These are phyloP conservation scores for Drosophila phalerata DNA, from an alignment of 2,888 invertebrate genomes.

Conservation along the genomic window DNA sequence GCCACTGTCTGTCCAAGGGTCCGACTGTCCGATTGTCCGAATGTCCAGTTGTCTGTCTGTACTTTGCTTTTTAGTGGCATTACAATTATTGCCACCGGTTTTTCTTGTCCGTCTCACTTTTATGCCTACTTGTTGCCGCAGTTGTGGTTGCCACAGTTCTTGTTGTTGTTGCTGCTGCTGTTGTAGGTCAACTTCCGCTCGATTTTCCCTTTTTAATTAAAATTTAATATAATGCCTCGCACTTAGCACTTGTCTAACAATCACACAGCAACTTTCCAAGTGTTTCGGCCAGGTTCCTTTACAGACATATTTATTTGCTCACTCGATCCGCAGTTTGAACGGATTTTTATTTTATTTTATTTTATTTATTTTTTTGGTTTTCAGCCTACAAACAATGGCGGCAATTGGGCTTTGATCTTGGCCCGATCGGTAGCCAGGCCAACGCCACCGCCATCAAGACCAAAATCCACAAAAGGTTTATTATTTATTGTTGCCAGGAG, in stretches of 20 bases:
- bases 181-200: constrained; percentile 68
- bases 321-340: constrained; percentile 17
- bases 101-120: constrained; percentile 67
- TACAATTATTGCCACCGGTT: constrained; percentile 78
- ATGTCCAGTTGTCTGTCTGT: constrained; percentile 25
- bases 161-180: constrained; percentile 31
- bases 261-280: constrained; percentile 63
- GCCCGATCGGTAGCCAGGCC: constrained; percentile 72
- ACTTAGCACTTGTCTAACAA: constrained; percentile 77
- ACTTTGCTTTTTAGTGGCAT: constrained; percentile 64
- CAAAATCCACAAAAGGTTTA: constrained; percentile 80
- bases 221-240: constrained; percentile 61
- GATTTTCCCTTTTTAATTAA: constrained; percentile 77
- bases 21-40: not conserved
- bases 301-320: constrained; percentile 57
- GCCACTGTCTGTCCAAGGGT: constrained; percentile 47
- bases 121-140: constrained; percentile 69
- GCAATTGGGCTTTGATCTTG: constrained; percentile 70
- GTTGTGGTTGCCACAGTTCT: constrained; percentile 16
- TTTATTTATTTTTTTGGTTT: constrained; percentile 13
- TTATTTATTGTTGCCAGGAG: constrained; percentile 79
- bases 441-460: constrained; percentile 73
- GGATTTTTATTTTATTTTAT: constrained; percentile 1
- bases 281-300: constrained; percentile 47
- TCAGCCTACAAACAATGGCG: constrained; percentile 71